phyloP scores from a whole-genome alignment of 2,113 vertebrate genomes.

The Grammomys surdaster region DNA sequence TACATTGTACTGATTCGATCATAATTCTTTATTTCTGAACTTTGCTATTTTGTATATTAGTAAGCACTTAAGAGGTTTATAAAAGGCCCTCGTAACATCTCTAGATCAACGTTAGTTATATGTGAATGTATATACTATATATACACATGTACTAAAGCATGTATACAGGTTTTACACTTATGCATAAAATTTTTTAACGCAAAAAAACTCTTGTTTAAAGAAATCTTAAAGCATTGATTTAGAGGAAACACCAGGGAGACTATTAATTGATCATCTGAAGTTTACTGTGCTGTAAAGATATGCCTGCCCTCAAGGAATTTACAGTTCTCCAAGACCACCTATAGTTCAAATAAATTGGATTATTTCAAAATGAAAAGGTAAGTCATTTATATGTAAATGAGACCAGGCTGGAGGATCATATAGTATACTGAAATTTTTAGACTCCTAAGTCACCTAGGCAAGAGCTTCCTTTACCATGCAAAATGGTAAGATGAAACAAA shows the following conservation, averaged over 20 bases:
- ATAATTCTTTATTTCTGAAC: conserved; percentile 47
- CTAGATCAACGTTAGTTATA: not conserved
- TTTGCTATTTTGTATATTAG: conserved; percentile 21
- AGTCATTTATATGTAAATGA: conserved; percentile 36
- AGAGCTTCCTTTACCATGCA: conserved; percentile 29
- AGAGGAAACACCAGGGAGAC: not conserved
- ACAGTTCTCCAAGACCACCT: not conserved
- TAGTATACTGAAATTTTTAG: conserved; percentile 7
- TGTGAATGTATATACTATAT: not conserved
- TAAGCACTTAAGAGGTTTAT: conserved; percentile 35
- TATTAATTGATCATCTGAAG: not conserved
- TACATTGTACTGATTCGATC: not conserved
- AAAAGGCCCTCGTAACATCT: conserved; percentile 15
- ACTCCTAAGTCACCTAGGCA: conserved; percentile 56
- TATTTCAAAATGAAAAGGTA: conserved; percentile 56
- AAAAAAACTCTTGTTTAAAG: conserved; percentile 26
- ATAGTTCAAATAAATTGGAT: conserved; percentile 29
- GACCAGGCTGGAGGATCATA: not conserved
- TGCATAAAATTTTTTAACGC: not conserved
- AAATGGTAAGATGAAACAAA: conserved; percentile 57
- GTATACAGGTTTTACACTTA: not conserved
- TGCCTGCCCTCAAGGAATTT: not conserved
- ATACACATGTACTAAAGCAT: not conserved
- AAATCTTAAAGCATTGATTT: conserved; percentile 36
- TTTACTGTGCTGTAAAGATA: not conserved